These are phyloP conservation scores for Rhincodon typus DNA, from an alignment of 2,797 vertebrate species.

Conservation along the genomic window DNA sequence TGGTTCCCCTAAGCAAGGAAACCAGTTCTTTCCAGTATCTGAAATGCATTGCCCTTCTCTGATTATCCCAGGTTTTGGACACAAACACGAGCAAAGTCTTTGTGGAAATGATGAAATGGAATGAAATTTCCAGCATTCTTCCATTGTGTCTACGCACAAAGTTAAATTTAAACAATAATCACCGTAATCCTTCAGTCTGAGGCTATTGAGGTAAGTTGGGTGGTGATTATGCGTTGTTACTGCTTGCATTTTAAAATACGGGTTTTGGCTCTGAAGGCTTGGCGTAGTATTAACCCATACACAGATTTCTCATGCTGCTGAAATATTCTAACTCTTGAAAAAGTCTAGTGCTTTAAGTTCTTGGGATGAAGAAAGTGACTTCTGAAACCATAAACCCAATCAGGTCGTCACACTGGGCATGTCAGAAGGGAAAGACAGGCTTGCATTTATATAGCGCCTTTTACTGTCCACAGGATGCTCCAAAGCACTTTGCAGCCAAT, in stretches of 20 bases:
- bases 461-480: background rate
- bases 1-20: background rate
- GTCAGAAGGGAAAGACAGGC: no score
- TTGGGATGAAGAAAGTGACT: background rate
- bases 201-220: background rate
- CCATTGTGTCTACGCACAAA: slow-evolving; percentile 12
- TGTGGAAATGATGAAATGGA: background rate
- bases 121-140: background rate
- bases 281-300: background rate
- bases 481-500: background rate
- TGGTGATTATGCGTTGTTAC: background rate
- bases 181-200: slow-evolving; percentile 24
- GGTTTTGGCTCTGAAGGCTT: background rate
- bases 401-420: no score
- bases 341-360: background rate
- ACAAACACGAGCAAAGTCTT: background rate
- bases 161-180: slow-evolving; percentile 29
- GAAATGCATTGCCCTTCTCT: background rate
- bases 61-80: background rate
- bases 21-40: background rate
- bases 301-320: background rate
- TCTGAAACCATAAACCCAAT: no score
- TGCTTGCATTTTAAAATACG: background rate
- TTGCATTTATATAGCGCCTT: background rate
- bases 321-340: background rate